Evolutionary conservation across 2,888 invertebrate genomes (phyloP), one percentile per base, ranked within the genome.

Genomic region (Lochmaea crataegi): DNA sequence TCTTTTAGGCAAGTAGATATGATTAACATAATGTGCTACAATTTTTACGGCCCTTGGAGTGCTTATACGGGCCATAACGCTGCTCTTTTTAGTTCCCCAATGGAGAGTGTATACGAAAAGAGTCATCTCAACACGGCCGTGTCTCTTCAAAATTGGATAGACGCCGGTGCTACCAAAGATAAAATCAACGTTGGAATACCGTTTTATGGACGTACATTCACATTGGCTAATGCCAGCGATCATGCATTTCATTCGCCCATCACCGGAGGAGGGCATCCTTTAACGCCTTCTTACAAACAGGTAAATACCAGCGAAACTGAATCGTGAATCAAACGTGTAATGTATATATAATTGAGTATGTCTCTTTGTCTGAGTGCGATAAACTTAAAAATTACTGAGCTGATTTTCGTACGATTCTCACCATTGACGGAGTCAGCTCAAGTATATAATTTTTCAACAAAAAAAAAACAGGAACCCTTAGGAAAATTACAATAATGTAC

Each of bases 181-280:
- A 94, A 94, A 82, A 78, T 95, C 0, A 85, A 91, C 0, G 76
- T 94, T 1, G 95, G 95, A 0, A 85, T 94, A 48, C 91, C 92
- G 0, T 87, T 91, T 16, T 94, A 93, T 76, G 94, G 94, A 0
- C 89, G 91, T 64, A 88, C 91, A 0, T 95, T 91, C 78, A 90
- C 88, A 0, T 84, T 94, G n/a, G 81, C 85, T 0, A 82, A 89
- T 75, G 78, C 86, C 5, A 82, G 77, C 0, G 76, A 84, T 0
- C 86, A 88, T 38, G 86, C 84, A 1, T 84, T 92, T 0, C 71
- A 74, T 48, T 90, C 92, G 0, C 86, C 90, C 0, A 86, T 89
- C 10, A 53, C 16, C 32, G 70, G 71, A 3, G 66, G 51, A 10
- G 75, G 72, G 11, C 32, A n/a, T 12, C 71, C 74, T 14, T n/a